A percentile compares a stretch with the other conserved stretches of the same genome.
Conservation (phyloP, 2,888 invertebrate genomes). For the Calameuta idolon region DNA sequence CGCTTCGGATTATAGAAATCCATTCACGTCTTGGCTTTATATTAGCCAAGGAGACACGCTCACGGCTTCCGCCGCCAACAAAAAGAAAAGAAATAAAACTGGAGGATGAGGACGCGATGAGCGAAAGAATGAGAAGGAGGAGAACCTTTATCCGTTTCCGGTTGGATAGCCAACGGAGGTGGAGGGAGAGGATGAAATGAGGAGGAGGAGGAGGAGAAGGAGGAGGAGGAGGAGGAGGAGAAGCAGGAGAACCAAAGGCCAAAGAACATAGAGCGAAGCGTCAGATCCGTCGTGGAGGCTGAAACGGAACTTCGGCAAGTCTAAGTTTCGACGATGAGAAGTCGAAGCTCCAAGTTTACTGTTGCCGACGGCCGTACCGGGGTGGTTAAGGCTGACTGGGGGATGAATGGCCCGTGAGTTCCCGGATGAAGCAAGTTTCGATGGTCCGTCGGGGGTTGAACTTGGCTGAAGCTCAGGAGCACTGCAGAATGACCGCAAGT, state of each 20-base stretch:
- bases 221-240: background rate
- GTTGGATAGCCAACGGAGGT: conserved; percentile 21
- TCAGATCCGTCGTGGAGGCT: background rate
- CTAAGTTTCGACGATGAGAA: background rate
- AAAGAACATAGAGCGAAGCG: conserved; percentile 8
- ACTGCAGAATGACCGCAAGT: background rate
- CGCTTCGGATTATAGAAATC: conserved; percentile 39
- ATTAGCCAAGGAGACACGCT: conserved; percentile 25
- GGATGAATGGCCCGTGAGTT: background rate
- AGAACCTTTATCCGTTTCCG: conserved; percentile 17
- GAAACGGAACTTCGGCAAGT: background rate
- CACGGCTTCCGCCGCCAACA: background rate
- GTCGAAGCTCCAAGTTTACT: background rate
- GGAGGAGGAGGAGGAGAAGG: too few relatives aligned
- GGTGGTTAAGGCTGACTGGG: background rate
- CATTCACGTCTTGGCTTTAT: conserved; percentile 40
- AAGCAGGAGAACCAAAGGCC: background rate
- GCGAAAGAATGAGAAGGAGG: conserved; percentile 13
- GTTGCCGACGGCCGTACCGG: background rate
- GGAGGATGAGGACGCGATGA: conserved; percentile 3
- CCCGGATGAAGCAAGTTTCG: background rate
- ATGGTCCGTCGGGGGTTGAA: background rate
- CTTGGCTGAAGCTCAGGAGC: background rate
- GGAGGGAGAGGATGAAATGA: background rate
- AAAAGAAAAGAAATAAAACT: background rate